Conservation (phyloP, 2,797 vertebrate genomes). For the Macrochelys suwanniensis region DNA sequence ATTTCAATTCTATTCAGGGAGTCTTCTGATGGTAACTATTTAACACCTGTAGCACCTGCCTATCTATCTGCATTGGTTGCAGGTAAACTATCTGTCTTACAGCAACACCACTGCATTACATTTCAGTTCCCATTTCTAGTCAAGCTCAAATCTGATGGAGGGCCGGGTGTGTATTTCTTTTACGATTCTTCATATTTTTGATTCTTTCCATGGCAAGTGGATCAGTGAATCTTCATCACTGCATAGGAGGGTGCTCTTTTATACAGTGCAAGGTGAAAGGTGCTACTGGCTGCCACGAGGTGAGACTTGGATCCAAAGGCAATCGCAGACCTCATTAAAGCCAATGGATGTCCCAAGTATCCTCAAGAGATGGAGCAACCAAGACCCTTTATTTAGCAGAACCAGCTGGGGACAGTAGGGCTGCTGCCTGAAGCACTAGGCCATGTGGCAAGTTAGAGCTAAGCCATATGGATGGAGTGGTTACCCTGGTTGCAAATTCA, state of each 20-base stretch:
- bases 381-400: background rate
- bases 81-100: background rate
- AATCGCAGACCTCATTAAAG: conserved; percentile 4
- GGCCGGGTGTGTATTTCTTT: background rate
- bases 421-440: fast-evolving
- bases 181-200: conserved; percentile 13
- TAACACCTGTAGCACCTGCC: background rate
- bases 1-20: background rate
- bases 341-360: background rate
- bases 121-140: background rate
- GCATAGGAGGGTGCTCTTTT: conserved; percentile 70
- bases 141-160: background rate
- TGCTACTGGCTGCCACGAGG: background rate
- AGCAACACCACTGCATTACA: background rate
- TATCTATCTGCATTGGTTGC: background rate
- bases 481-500: background rate
- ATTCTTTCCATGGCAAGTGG: background rate
- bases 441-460: background rate
- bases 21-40: background rate
- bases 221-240: conserved; percentile 42
- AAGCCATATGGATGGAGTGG: background rate
- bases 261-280: background rate
- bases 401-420: background rate
- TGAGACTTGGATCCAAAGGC: conserved; percentile 23
- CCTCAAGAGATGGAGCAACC: background rate